phyloP scores from a whole-genome alignment of 1,140 invertebrate species.

The Trissolcus basalis region DNA sequence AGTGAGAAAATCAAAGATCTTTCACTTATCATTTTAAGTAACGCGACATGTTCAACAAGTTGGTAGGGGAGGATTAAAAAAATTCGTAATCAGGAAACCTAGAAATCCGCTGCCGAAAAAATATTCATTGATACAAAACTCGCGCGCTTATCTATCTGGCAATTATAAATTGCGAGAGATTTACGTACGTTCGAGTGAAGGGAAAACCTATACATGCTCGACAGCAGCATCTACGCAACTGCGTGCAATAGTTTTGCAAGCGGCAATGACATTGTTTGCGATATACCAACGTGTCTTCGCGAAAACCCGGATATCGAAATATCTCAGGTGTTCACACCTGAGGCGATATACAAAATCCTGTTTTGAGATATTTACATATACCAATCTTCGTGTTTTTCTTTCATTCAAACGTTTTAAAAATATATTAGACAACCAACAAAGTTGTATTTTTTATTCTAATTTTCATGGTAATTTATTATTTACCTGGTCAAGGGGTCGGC shows the following conservation, averaged over 20 bases:
- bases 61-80: too few species aligned
- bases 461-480: too few species aligned
- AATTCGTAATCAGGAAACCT: background rate
- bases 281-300: constrained; percentile 24
- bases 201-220: constrained; percentile 8
- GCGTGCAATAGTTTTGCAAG: constrained; percentile 39
- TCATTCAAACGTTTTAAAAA: too few species aligned
- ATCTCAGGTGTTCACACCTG: constrained; percentile 16
- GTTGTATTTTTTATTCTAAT: too few species aligned
- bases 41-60: too few species aligned
- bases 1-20: too few species aligned
- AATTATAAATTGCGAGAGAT: constrained; percentile 26
- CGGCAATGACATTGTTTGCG: constrained; percentile 52
- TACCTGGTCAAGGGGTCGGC: too few species aligned
- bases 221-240: constrained; percentile 30
- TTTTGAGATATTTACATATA: background rate
- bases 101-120: background rate
- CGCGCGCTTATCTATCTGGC: constrained; percentile 1
- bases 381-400: background rate
- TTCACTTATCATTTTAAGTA: too few species aligned
- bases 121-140: background rate
- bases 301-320: constrained; percentile 38
- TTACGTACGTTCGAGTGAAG: constrained; percentile 20
- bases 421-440: too few species aligned
- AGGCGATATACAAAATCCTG: constrained; percentile 14